Conservation (phyloP, 2,888 invertebrate species). For the Catotricha subobsoleta region DNA sequence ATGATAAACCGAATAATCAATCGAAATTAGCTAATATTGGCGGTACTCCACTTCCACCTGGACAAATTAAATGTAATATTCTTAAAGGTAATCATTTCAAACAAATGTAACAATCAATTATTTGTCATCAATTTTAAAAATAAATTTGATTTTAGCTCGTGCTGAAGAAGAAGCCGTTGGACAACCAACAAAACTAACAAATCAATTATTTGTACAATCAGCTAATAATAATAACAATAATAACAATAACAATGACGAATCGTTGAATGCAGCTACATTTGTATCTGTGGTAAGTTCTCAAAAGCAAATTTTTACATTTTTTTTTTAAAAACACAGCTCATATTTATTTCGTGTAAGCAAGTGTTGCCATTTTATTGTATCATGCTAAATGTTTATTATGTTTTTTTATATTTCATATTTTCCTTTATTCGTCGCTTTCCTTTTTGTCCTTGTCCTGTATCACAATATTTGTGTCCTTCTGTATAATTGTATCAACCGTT, state of each 20-base stretch:
- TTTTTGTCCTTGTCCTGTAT: constrained; percentile 8
- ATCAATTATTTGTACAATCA: constrained; percentile 37
- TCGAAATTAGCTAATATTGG: constrained; percentile 44
- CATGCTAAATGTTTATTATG: constrained; percentile 1
- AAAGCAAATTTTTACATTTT: background rate
- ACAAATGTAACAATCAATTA: background rate
- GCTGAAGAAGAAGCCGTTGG: constrained; percentile 42
- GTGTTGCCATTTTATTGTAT: background rate
- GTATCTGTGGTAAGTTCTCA: constrained; percentile 50
- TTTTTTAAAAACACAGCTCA: background rate
- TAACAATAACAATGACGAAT: constrained; percentile 23
- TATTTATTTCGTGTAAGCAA: background rate
- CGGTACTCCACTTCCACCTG: constrained; percentile 62
- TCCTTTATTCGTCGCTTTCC: constrained; percentile 8
- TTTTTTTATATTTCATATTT: constrained; percentile 8
- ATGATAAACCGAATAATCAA: constrained; percentile 52
- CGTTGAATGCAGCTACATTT: constrained; percentile 46
- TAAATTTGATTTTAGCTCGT: constrained; percentile 33
- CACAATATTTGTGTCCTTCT: too few species aligned
- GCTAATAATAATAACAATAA: constrained; percentile 26
- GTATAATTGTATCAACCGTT: too few species aligned
- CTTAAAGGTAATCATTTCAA: constrained; percentile 50
- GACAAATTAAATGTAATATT: constrained; percentile 87
- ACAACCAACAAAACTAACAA: constrained; percentile 33
- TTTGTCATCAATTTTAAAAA: constrained; percentile 26